Evolutionary conservation across 2,888 invertebrate genomes (phyloP).

Genomic region (Cantharis nigra): DNA sequence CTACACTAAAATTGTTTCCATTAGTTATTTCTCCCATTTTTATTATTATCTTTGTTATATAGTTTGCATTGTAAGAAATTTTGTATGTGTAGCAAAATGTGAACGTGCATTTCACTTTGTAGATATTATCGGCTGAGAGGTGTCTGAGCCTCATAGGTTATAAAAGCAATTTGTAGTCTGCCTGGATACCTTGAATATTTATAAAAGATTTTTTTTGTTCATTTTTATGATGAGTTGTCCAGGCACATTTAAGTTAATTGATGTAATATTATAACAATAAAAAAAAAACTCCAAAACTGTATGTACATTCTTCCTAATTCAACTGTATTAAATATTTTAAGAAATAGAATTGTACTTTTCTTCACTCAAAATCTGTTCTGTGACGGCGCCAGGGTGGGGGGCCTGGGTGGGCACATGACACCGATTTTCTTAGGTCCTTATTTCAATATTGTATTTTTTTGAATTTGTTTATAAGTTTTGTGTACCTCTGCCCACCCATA

Average conservation of each 20-base stretch:
- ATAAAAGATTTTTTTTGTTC: constrained; percentile 43
- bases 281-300: constrained; percentile 42
- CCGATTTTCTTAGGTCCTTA: too few species aligned
- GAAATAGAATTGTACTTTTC: not conserved
- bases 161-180: constrained; percentile 43
- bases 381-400: too few species aligned
- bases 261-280: constrained; percentile 54
- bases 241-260: constrained; percentile 55
- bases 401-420: too few species aligned
- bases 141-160: constrained; percentile 25
- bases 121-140: constrained; percentile 29
- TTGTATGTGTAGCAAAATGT: constrained; percentile 30
- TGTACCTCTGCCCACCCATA: too few species aligned
- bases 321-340: constrained; percentile 7
- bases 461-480: too few species aligned
- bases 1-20: not conserved
- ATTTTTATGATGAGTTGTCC: constrained; percentile 53
- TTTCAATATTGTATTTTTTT: too few species aligned
- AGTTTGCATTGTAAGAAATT: constrained; percentile 26
- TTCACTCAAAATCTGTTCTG: not conserved
- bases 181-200: constrained; percentile 48
- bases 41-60: constrained; percentile 15
- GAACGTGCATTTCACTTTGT: constrained; percentile 30
- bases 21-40: constrained; percentile 8
- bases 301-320: not conserved